Evolutionary conservation across 2,797 vertebrate genomes (phyloP).

Genomic region (Pseudochromis fuscus): DNA sequence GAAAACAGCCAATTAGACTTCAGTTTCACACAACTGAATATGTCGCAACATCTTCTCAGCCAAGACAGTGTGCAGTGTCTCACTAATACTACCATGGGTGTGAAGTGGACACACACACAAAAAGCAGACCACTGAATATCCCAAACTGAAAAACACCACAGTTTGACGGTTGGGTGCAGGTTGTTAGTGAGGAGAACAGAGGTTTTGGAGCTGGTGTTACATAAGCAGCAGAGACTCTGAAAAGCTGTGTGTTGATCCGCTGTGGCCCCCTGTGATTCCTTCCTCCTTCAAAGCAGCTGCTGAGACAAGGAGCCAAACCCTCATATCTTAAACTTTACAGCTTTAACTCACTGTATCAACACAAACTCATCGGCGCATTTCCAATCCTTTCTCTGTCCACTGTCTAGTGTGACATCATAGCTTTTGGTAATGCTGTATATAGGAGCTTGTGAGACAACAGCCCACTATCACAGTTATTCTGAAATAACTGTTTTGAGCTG

Average conservation of each 20-base stretch:
- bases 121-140: slow-evolving; percentile 16
- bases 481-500: slow-evolving; percentile 25
- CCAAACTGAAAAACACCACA: slow-evolving; percentile 5
- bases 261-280: slow-evolving; percentile 62
- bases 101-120: slow-evolving; percentile 31
- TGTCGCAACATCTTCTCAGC: not conserved
- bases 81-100: slow-evolving; percentile 5
- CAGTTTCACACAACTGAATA: not conserved
- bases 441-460: slow-evolving; percentile 34
- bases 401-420: not conserved
- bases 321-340: slow-evolving; percentile 50
- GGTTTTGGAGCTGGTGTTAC: slow-evolving; percentile 62
- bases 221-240: slow-evolving; percentile 70
- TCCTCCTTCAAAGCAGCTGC: slow-evolving; percentile 72
- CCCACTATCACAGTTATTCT: slow-evolving; percentile 12
- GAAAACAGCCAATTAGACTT: slow-evolving; percentile 6
- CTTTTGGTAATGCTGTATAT: slow-evolving; percentile 37
- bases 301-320: slow-evolving; percentile 49
- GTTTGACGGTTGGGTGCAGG: slow-evolving; percentile 46
- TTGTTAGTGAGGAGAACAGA: slow-evolving; percentile 68
- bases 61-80: no score
- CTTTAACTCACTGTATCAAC: slow-evolving; percentile 36
- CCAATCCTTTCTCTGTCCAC: slow-evolving; percentile 18
- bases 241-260: slow-evolving; percentile 67
- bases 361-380: slow-evolving; percentile 22